Evolutionary conservation across 2,888 invertebrate genomes (phyloP).

Genomic region (Caenorhabditis sp.): DNA sequence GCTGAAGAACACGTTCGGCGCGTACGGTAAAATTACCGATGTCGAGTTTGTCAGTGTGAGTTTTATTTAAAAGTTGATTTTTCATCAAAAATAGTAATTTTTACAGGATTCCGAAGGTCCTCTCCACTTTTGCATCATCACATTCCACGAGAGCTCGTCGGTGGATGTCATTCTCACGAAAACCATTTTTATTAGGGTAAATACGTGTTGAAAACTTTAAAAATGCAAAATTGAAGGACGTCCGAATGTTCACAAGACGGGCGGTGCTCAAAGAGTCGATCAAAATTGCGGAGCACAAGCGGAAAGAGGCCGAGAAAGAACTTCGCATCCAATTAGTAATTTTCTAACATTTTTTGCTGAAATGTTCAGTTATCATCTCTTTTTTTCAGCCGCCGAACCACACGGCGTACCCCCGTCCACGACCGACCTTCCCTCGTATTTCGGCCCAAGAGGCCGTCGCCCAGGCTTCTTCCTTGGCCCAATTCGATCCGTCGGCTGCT

Average conservation of each 20-base stretch:
- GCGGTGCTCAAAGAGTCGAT: constrained; percentile 56
- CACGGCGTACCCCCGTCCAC: constrained; percentile 17
- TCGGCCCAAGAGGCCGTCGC: too few species aligned
- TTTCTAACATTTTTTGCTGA: not conserved
- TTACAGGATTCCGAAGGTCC: constrained; percentile 54
- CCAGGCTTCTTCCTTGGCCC: not conserved
- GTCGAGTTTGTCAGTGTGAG: constrained; percentile 55
- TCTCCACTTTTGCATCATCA: constrained; percentile 53
- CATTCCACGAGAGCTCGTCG: constrained; percentile 23
- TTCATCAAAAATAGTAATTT: not conserved
- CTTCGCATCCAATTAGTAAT: too few species aligned
- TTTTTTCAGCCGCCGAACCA: constrained; percentile 34
- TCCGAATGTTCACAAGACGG: constrained; percentile 41
- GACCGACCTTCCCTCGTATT: too few species aligned
- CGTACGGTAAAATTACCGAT: constrained; percentile 50
- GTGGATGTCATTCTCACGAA: constrained; percentile 32
- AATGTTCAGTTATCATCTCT: too few species aligned
- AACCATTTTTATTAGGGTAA: constrained; percentile 35
- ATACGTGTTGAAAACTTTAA: not conserved
- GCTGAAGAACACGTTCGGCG: constrained; percentile 38
- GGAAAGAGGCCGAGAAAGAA: constrained; percentile 25
- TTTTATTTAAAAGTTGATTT: constrained; percentile 3
- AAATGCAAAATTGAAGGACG: constrained; percentile 25
- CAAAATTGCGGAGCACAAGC: constrained; percentile 57
- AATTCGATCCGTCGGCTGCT: constrained; percentile 12